Evolutionary conservation across 92 coral and sea anemone species (phyloP).

Genomic region (Epizoanthus illoricatus): DNA sequence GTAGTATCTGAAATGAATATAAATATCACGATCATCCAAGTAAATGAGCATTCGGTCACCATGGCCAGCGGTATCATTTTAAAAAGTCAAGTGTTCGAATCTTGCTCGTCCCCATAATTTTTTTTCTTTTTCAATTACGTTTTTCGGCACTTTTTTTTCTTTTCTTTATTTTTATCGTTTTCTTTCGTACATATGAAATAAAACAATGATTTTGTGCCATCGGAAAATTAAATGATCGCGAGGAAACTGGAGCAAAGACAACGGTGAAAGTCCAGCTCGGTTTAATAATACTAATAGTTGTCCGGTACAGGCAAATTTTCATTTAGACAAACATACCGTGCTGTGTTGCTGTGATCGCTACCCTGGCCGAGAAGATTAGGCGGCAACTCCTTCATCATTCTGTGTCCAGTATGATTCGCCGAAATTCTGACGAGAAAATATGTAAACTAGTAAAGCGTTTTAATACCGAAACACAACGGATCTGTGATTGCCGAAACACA

Average conservation of each 20-base stretch:
- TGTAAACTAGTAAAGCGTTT: too few relatives aligned
- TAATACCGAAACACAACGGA: background rate
- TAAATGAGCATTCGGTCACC: background rate
- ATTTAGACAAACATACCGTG: background rate
- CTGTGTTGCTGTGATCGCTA: background rate
- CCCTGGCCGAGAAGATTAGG: constrained; percentile 15
- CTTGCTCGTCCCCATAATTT: background rate
- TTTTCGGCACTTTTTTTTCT: background rate
- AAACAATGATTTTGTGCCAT: background rate
- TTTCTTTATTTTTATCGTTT: background rate
- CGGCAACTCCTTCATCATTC: background rate
- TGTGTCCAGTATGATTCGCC: background rate
- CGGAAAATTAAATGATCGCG: too few relatives aligned
- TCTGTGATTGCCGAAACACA: background rate
- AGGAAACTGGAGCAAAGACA: too few relatives aligned
- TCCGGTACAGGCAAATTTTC: too few relatives aligned
- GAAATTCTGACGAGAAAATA: background rate
- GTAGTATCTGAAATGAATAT: background rate
- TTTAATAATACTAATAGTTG: too few relatives aligned
- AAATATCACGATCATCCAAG: too few relatives aligned
- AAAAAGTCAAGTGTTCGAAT: background rate
- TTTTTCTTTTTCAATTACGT: background rate
- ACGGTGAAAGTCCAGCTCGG: too few relatives aligned
- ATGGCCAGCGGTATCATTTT: background rate
- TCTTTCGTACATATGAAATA: background rate